phyloP scores from a whole-genome alignment of 2,113 vertebrate genomes.

The Semnopithecus entellus region DNA sequence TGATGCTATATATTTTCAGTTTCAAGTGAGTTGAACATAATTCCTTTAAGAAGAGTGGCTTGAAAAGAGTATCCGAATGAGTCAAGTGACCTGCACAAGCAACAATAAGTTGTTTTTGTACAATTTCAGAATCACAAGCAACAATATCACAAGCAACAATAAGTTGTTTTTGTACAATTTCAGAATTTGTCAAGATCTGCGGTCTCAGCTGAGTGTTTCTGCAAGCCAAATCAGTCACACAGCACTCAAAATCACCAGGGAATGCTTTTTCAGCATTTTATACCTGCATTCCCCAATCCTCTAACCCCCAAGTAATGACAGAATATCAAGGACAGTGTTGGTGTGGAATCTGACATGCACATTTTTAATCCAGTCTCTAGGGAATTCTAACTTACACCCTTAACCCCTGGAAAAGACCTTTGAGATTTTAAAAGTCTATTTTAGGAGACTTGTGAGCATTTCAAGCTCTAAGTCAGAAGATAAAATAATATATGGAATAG shows the following conservation, averaged over 20 bases:
- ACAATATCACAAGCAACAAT: neutral
- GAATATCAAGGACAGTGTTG: neutral
- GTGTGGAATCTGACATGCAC: neutral
- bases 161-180: neutral
- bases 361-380: neutral
- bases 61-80: neutral
- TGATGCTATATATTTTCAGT: neutral
- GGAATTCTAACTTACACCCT: neutral
- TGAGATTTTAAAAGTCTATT: neutral
- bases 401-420: neutral
- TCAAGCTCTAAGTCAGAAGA: neutral
- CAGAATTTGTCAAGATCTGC: neutral
- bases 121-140: neutral
- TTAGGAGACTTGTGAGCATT: neutral
- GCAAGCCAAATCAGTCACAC: neutral
- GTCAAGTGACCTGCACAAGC: neutral
- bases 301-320: neutral
- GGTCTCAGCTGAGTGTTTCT: neutral
- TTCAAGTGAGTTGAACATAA: neutral
- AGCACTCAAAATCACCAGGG: neutral
- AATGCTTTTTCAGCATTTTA: neutral
- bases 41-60: neutral
- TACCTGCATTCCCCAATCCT: neutral
- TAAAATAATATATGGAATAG: neutral
- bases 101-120: neutral